phyloP scores from a whole-genome alignment of 2,797 vertebrate genomes.

The Chiloscyllium punctatum region DNA sequence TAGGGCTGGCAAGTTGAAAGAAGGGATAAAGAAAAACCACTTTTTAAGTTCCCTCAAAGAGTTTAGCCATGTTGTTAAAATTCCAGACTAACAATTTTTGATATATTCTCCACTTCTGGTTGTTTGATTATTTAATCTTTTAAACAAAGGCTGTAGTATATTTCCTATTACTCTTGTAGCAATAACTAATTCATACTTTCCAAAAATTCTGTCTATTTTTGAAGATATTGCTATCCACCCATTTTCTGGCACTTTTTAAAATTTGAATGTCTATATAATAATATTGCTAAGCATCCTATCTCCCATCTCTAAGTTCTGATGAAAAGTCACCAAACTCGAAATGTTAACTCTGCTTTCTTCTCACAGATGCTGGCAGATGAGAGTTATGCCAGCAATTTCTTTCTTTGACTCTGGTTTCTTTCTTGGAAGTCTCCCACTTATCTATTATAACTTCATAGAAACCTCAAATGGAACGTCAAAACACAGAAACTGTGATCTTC shows the following conservation, averaged over 20 bases:
- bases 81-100: not conserved
- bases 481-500: no score
- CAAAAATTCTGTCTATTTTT: no score
- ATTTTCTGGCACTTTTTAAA: not conserved
- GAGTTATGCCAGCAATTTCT: no score
- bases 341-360: no score
- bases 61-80: not conserved
- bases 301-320: not conserved
- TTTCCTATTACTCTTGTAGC: not conserved
- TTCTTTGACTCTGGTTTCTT: not conserved
- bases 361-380: no score
- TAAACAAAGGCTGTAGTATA: not conserved
- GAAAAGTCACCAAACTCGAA: no score
- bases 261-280: not conserved
- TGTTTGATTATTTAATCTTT: not conserved
- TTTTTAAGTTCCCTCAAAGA: not conserved
- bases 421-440: not conserved
- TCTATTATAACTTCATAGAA: not conserved
- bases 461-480: not conserved
- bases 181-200: no score
- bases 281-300: not conserved
- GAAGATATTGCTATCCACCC: not conserved
- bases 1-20: no score
- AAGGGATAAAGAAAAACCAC: no score
- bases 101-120: not conserved